Base-by-base conservation (phyloP, 37 sponge, comb jelly and placozoan genomes). In the Spongilla lacustris region DNA sequence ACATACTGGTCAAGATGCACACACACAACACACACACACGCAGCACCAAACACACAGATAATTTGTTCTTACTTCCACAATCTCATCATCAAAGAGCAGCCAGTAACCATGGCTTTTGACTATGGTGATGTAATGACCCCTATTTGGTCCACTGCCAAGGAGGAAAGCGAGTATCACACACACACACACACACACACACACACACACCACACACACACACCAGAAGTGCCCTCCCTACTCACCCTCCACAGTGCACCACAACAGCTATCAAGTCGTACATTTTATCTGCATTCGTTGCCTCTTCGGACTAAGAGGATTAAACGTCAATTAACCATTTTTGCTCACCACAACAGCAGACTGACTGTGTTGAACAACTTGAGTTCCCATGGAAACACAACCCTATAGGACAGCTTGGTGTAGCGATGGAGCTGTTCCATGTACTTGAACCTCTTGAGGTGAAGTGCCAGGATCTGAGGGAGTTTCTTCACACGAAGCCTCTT, bases 371-470 rank as follows among this genome's bases (percentile, higher is more conserved):
- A 95, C 12, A 98, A 91, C 73, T 93, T 92, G 6, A 98, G 92
- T 73, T 98, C 99, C 85, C 94, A 91, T 36, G 99, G 99, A 75
- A 98, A 98, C 67, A 89, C 96, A 33, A 98, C 97, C 10, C 99
- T 89, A 75, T 97, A 91, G 48, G 94, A 87, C 27, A 98, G 94
- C 80, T 98, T 98, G 50, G 90, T 88, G 79, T 89, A 93, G 71
- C 97, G 87, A 19, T 91, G 80, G 36, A 87, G 76, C 13, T 87
- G 83, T 73, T 98, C 99, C 86, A 95, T 87, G 89, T 86, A 98
- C 78, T 98, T 98, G 88, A 98, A 98, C 46, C 99, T 89, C 86
- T 98, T 98, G 50, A 98, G 89, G 75, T 98, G 99, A 0, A 98
- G 89, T 9, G 95, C 99, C 46, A 98, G 84, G 34, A 95, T 95